These are phyloP conservation scores for Neoitamus cyanurus DNA, from an alignment of 2,888 invertebrate genomes.

Conservation along the genomic window DNA sequence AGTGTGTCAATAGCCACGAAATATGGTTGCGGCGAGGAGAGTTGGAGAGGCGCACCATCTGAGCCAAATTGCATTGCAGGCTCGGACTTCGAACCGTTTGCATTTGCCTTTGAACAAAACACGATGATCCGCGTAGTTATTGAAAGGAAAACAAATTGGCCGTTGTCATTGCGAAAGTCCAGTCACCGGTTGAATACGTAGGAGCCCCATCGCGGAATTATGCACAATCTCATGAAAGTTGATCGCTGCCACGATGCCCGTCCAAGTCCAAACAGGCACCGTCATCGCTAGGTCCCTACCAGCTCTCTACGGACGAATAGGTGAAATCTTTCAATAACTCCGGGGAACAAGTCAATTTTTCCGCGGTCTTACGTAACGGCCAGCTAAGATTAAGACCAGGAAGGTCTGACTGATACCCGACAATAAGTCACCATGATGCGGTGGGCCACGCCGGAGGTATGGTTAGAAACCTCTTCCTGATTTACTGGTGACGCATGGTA, in stretches of 20 bases:
- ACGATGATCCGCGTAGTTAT: neutral
- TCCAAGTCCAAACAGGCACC: neutral
- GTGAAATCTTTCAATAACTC: slow-evolving; percentile 2
- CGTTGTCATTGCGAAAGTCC: slow-evolving; percentile 9
- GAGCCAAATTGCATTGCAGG: neutral
- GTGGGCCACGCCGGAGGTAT: neutral
- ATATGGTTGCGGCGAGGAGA: neutral
- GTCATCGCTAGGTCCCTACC: neutral
- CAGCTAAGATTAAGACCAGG: neutral
- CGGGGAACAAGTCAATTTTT: slow-evolving; percentile 13
- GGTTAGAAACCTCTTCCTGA: neutral
- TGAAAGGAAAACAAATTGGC: slow-evolving; percentile 31
- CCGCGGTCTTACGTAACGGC: slow-evolving; percentile 2
- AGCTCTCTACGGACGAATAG: neutral
- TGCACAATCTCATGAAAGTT: neutral
- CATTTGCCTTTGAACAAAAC: neutral
- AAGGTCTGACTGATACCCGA: neutral
- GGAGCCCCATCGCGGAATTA: neutral
- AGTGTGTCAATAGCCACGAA: slow-evolving; percentile 12
- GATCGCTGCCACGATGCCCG: neutral
- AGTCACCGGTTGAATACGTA: neutral
- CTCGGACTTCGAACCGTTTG: neutral
- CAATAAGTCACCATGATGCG: neutral
- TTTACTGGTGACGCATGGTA: neutral
- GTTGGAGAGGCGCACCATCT: neutral